Evolutionary conservation across 2,888 invertebrate species (phyloP), one percentile per base, ranked within the genome.

Genomic region (Tetragonula carbonaria): DNA sequence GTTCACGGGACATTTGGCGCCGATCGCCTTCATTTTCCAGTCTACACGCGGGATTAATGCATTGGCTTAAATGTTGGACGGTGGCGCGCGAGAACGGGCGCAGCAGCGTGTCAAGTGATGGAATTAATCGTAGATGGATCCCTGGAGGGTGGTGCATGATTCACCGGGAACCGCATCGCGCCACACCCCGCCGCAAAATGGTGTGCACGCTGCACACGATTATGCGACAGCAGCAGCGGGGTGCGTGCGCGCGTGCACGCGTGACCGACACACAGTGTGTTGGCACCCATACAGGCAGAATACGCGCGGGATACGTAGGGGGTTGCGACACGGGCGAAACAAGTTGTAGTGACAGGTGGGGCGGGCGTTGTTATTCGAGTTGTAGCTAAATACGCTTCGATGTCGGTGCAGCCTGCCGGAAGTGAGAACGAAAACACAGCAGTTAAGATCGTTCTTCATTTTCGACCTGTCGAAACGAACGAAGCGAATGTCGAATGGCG

Each of bases 121-220:
- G 90, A 90, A 90, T 90, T 91, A 90, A 91, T 91, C 90, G 91
- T 90, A 85, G 90, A 90, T 88, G 88, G 88, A 88, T 86, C 91
- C 89, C 90, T 85, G 79, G 91, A 84, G 90, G 90, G 85, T 87
- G 84, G 91, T 74, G 91, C 87, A 91, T 90, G 90, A 90, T 90
- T 90, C 90, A 90, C 88, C 88, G 59, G 74, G 86, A 87, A 87
- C 88, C 90, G 80, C 90, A 87, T 88, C 89, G 90, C 82, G 82
- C 83, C 87, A 79, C 86, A 89, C 85, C 85, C 87, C 74, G 85
- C 78, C 84, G 70, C 85, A 82, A 85, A 78, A 77, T 65, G 70
- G 80, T 82, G 70, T 86, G 88, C 87, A 85, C 74, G 78, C 55
- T 66, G 82, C 84, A 81, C 86, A 73, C 86, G 82, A 83, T 88